Evolutionary conservation across 2,797 vertebrate genomes (phyloP), one percentile per base, ranked within the genome.

Genomic region (Sandelia bainsii): DNA sequence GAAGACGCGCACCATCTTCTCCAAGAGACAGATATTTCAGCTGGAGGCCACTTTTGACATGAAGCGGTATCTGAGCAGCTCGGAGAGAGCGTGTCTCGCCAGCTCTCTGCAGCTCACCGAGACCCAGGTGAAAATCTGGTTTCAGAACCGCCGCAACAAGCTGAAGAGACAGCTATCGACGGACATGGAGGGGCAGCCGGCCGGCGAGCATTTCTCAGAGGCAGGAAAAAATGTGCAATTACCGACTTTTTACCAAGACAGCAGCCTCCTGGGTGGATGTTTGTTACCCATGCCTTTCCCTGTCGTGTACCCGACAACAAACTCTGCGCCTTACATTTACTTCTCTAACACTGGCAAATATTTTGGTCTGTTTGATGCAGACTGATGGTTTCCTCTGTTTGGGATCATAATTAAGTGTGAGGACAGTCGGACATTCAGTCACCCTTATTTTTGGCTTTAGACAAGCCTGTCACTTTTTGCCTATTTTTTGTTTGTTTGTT

Each of bases 1-100:
- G 88, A 96, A 96, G 84, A 96, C 95, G 0, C 93, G 96, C 82
- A 97, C 96, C 51, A 95, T 96, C 82, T 96, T 96, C 91, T 96
- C 96, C 73, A 96, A 95, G 86, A 93, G 95, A 72, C 95, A 95
- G 87, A 94, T 96, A 12, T 95, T 95, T 37, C 95, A 95, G 56
- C 87, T 96, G 81, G 95, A 96, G 79, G 92, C 94, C 32, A 95
- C 95, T 3, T 96, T 95, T 54, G 94, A 94, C 85, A 69, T 94
- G 88, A 95, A 96, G 82, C 57, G 94, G 1, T 95, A 96, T 46
- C 94, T 96, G 66, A 96, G 96, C 91, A 96, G 96, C 81, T 94
- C 95, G 0, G 96, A 97, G 90, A 86, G 96, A 27, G 95, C 95
- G 1, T 95, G 95, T 46, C 94, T 97, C 5, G 96, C 96, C 27